Percentiles rank a stretch among this genome's conserved stretches.
These are phyloP conservation scores for Drosophila ambigua DNA, from an alignment of 1,140 invertebrate species.

Conservation along the genomic window DNA sequence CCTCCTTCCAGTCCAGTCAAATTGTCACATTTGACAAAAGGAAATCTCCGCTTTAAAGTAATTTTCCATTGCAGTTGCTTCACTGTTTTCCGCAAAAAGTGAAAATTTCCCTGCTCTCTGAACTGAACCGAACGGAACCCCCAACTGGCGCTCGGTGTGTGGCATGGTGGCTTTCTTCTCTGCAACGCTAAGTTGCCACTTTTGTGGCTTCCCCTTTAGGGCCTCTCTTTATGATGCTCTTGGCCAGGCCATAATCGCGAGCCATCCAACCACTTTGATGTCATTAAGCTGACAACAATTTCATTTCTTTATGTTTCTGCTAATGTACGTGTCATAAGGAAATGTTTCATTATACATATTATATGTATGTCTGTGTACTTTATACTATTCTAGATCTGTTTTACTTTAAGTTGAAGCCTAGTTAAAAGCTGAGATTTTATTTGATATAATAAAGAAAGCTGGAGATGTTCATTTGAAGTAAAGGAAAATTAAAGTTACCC, in stretches of 20 bases:
- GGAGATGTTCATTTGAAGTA: no score
- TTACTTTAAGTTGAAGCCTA: no score
- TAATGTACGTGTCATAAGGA: slow-evolving; percentile 7
- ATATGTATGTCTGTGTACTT: background rate
- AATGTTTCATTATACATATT: background rate
- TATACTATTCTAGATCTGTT: no score
- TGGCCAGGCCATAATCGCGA: slow-evolving; percentile 12
- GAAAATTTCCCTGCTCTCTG: slow-evolving; percentile 70
- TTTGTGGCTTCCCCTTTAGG: slow-evolving; percentile 51
- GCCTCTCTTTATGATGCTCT: slow-evolving; percentile 30
- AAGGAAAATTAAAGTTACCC: no score
- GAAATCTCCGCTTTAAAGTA: slow-evolving; percentile 35
- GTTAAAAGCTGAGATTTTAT: no score
- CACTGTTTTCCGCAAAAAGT: slow-evolving; percentile 66
- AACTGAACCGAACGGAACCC: slow-evolving; percentile 36
- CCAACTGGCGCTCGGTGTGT: no score
- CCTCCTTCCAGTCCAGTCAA: slow-evolving; percentile 1
- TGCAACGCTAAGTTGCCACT: slow-evolving; percentile 31
- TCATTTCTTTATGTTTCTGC: slow-evolving; percentile 21
- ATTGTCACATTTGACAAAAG: slow-evolving; percentile 63
- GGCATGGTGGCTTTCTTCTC: slow-evolving; percentile 41
- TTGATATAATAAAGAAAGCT: no score
- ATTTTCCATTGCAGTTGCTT: slow-evolving; percentile 36
- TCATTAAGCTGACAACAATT: slow-evolving; percentile 31
- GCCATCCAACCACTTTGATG: slow-evolving; percentile 25